Evolutionary conservation across 2,888 invertebrate species (phyloP).

Genomic region (Pseudolycoriella hygida): DNA sequence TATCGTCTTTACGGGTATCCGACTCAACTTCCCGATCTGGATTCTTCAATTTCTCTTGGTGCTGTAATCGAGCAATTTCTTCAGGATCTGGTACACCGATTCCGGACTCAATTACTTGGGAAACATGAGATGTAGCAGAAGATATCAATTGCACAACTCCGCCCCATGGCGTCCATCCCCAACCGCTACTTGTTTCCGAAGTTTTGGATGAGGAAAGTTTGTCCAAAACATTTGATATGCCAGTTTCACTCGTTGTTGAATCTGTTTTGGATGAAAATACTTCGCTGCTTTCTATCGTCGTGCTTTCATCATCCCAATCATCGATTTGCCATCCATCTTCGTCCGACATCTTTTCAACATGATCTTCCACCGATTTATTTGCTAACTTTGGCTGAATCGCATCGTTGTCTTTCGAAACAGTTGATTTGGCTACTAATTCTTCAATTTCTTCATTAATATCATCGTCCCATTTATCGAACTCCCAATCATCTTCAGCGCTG

Average conservation of each 20-base stretch:
- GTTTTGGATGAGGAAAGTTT: background rate
- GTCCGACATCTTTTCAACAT: background rate
- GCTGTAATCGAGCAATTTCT: constrained; percentile 41
- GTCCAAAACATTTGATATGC: background rate
- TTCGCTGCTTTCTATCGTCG: constrained; percentile 12
- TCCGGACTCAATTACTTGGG: constrained; percentile 57
- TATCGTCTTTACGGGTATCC: constrained; percentile 7
- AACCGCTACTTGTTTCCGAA: constrained; percentile 15
- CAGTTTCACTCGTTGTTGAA: too few species aligned
- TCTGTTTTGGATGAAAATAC: background rate
- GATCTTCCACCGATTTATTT: background rate
- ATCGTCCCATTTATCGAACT: constrained; percentile 32
- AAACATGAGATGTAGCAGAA: constrained; percentile 63
- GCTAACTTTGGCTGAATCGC: constrained; percentile 6
- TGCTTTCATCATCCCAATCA: constrained; percentile 23
- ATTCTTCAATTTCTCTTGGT: constrained; percentile 13
- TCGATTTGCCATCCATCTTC: constrained; percentile 32
- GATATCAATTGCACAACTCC: constrained; percentile 55
- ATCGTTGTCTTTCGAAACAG: constrained; percentile 4
- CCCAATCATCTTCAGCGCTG: constrained; percentile 13
- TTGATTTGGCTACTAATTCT: constrained; percentile 9
- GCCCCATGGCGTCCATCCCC: constrained; percentile 59
- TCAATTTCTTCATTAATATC: constrained; percentile 26
- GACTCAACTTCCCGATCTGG: constrained; percentile 6
- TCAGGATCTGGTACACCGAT: constrained; percentile 73